A percentile compares a stretch with the other conserved stretches of the same genome.
These are phyloP conservation scores for Orchesellides sinensis DNA, from an alignment of 2,888 invertebrate species.

Conservation along the genomic window DNA sequence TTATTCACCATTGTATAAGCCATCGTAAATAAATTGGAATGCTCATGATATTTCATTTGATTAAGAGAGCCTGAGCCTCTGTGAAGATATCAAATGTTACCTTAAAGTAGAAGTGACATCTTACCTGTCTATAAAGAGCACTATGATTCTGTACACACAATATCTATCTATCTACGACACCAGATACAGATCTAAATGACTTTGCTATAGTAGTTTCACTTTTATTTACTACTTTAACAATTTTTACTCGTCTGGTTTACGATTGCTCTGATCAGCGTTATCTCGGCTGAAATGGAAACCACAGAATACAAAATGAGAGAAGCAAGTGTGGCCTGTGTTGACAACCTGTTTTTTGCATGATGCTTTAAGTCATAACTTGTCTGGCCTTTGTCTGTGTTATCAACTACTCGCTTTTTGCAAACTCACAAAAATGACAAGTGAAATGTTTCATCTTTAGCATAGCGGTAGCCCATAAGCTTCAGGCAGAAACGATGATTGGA, in stretches of 20 bases:
- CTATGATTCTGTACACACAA: background rate
- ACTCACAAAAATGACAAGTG: too few relatives aligned
- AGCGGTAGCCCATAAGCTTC: too few relatives aligned
- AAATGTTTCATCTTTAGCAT: too few relatives aligned
- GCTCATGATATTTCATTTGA: too few relatives aligned
- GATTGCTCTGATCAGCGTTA: background rate
- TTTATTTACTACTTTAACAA: background rate
- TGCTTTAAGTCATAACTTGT: too few relatives aligned
- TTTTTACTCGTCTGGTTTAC: background rate
- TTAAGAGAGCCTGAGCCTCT: too few relatives aligned
- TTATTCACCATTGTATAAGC: too few relatives aligned
- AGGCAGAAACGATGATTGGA: too few relatives aligned
- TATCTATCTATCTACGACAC: background rate
- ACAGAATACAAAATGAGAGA: background rate
- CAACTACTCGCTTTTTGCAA: too few relatives aligned
- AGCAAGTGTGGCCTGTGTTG: background rate
- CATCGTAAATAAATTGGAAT: too few relatives aligned
- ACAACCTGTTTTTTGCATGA: constrained; percentile 20
- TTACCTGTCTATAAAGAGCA: background rate
- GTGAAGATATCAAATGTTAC: background rate
- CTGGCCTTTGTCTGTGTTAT: too few relatives aligned
- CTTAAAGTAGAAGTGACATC: constrained; percentile 1
- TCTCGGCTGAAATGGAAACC: background rate
- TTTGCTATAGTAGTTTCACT: constrained; percentile 12
- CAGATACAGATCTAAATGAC: constrained; percentile 3